These are phyloP conservation scores for Tenthredo livida DNA, from an alignment of 2,888 invertebrate genomes.

Conservation along the genomic window DNA sequence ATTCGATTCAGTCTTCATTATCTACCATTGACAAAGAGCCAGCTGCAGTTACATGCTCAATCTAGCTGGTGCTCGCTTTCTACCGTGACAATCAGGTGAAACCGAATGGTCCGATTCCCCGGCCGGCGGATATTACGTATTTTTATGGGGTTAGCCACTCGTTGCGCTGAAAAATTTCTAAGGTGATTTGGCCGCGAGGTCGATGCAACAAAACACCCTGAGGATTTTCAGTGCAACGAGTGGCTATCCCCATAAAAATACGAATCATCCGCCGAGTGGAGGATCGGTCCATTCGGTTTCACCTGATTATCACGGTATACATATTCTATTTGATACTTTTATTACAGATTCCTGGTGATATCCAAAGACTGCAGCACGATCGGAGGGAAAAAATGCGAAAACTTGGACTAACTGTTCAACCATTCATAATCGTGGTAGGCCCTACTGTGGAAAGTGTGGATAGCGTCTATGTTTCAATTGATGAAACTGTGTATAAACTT, in stretches of 20 bases:
- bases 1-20: not conserved
- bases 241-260: no score
- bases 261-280: no score
- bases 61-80: not conserved
- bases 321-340: not conserved
- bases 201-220: no score
- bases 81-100: no score
- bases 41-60: not conserved
- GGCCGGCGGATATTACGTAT: no score
- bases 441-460: not conserved
- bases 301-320: no score
- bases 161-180: no score
- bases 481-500: not conserved
- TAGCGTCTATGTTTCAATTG: not conserved
- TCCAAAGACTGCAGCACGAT: not conserved
- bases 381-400: not conserved
- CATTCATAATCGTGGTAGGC: constrained; percentile 15
- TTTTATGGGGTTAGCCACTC: no score
- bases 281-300: no score
- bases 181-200: no score
- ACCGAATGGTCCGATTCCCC: no score
- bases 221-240: no score
- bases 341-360: constrained; percentile 11
- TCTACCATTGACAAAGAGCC: not conserved
- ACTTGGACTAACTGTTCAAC: not conserved